These are phyloP conservation scores for Gonatopus flavifemur DNA, from an alignment of 1,140 invertebrate genomes.

Conservation along the genomic window DNA sequence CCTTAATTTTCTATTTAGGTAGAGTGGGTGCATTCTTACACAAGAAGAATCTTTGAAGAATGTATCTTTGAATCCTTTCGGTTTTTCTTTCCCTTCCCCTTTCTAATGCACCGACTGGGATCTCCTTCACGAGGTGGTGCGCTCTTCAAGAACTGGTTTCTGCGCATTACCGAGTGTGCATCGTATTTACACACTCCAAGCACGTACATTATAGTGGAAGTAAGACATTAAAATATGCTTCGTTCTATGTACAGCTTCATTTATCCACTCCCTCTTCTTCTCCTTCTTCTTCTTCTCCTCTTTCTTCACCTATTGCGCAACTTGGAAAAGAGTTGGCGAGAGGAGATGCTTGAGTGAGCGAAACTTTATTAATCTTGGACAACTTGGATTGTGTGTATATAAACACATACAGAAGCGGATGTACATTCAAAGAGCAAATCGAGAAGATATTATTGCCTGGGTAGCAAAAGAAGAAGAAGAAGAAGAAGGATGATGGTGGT, in stretches of 20 bases:
- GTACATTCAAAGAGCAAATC: conserved; percentile 14
- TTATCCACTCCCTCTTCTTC: conserved; percentile 35
- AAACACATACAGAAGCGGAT: too few species aligned
- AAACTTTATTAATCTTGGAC: conserved; percentile 29
- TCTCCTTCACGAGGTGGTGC: background rate
- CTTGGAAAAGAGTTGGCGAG: too few species aligned
- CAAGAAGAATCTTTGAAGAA: too few species aligned
- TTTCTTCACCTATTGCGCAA: too few species aligned
- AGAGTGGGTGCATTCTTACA: too few species aligned
- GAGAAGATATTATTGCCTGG: conserved; percentile 9
- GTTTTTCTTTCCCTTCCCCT: too few species aligned
- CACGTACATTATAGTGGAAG: conserved; percentile 33
- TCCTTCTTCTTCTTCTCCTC: conserved; percentile 10
- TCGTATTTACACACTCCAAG: conserved; percentile 32
- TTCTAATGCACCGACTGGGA: too few species aligned
- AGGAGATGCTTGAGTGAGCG: conserved; percentile 25
- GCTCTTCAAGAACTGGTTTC: conserved; percentile 25
- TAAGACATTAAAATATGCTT: conserved; percentile 41
- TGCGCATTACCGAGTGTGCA: conserved; percentile 28
- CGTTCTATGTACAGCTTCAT: conserved; percentile 35
- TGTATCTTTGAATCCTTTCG: too few species aligned
- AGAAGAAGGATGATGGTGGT: conserved; percentile 3
- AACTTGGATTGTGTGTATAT: too few species aligned
- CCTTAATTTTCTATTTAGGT: too few species aligned
- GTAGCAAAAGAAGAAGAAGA: conserved; percentile 2